Evolutionary conservation across 2,113 vertebrate species (phyloP).

Genomic region (Prunella fulvescens): DNA sequence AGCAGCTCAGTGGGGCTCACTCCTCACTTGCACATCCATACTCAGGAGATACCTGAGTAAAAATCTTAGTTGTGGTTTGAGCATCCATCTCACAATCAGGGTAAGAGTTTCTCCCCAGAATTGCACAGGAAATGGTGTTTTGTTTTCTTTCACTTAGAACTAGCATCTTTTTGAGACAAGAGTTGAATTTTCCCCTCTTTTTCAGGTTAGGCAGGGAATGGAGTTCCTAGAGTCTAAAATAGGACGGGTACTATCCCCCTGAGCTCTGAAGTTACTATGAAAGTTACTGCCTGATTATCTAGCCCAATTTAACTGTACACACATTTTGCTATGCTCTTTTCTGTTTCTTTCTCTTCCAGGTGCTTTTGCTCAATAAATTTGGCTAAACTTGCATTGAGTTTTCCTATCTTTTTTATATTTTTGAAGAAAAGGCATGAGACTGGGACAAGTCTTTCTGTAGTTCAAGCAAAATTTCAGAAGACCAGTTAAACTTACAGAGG

Average conservation of each 20-base stretch:
- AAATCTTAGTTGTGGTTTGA: not conserved
- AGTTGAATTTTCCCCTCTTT: not conserved
- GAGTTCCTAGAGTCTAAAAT: not conserved
- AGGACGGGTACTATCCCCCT: not conserved
- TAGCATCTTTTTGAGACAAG: not conserved
- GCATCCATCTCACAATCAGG: not conserved
- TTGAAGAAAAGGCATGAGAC: not conserved
- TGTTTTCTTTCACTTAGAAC: not conserved
- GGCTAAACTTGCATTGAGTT: not conserved
- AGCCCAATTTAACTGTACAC: not conserved
- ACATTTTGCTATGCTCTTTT: not conserved
- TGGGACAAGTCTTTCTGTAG: not conserved
- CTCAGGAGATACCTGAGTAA: fast-evolving
- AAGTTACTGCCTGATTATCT: not conserved
- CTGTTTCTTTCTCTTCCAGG: not conserved
- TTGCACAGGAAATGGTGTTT: not conserved
- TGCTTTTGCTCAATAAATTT: not conserved
- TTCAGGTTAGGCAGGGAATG: not conserved
- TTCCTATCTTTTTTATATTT: not conserved
- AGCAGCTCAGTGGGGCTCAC: not conserved
- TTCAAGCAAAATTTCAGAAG: not conserved
- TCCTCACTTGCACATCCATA: not conserved
- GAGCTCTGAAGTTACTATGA: not conserved
- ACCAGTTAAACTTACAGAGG: not conserved
- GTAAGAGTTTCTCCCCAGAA: not conserved